Percentiles rank a stretch among this genome's conserved stretches.
These are phyloP conservation scores for Leucoma salicis DNA, from an alignment of 2,888 invertebrate genomes.

Conservation along the genomic window DNA sequence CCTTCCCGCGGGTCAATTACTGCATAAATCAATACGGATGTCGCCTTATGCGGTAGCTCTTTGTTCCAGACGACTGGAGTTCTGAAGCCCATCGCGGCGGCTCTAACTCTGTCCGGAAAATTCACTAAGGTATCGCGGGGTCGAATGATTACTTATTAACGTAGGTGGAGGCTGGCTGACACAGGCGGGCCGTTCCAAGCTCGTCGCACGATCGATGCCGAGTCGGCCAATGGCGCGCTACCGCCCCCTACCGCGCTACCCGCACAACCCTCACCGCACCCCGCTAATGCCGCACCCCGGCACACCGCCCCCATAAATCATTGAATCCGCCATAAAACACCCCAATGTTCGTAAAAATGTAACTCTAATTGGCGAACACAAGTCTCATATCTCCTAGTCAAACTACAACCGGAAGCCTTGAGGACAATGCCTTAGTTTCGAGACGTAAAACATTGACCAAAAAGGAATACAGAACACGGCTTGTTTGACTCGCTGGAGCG, in stretches of 20 bases:
- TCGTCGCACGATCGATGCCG: conserved; percentile 79
- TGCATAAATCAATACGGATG: conserved; percentile 76
- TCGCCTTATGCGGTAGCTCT: conserved; percentile 70
- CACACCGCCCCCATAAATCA: conserved; percentile 80
- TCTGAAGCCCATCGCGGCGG: conserved; percentile 72
- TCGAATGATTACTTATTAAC: conserved; percentile 82
- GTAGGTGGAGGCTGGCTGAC: conserved; percentile 79
- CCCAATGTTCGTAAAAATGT: conserved; percentile 80
- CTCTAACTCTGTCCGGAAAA: conserved; percentile 76
- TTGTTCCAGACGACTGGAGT: conserved; percentile 75
- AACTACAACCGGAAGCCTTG: conserved; percentile 58
- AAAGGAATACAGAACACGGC: conserved; percentile 62
- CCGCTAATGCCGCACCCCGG: conserved; percentile 62
- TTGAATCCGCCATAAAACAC: conserved; percentile 81
- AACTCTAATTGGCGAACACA: conserved; percentile 78
- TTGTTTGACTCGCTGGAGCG: conserved; percentile 49
- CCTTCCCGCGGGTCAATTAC: conserved; percentile 72
- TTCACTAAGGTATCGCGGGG: conserved; percentile 78
- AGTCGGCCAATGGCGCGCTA: conserved; percentile 78
- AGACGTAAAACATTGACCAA: conserved; percentile 73
- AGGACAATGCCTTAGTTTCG: conserved; percentile 50
- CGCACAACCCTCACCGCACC: conserved; percentile 69
- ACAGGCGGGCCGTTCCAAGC: conserved; percentile 75
- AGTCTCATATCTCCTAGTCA: conserved; percentile 67
- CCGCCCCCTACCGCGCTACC: conserved; percentile 67